Evolutionary conservation across 2,797 vertebrate genomes (phyloP), one percentile per base, ranked within the genome.

Genomic region (Cygnus olor): DNA sequence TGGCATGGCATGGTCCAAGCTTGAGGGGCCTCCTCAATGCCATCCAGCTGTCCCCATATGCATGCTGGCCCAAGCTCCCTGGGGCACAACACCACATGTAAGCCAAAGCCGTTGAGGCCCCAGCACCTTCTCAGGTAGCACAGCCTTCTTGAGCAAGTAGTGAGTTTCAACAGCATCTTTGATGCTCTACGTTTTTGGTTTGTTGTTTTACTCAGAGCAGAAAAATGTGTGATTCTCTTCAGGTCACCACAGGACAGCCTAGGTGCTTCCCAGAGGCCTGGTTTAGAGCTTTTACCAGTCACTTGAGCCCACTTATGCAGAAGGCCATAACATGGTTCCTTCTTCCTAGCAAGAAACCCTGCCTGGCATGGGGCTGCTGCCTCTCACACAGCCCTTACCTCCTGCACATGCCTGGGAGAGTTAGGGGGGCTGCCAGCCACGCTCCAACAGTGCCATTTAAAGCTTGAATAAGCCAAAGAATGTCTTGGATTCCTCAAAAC

Each of bases 381-480:
- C 32, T 7, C 32, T 65, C 63, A 72, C 56, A 34, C 38, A 71
- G 45, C 53, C 5, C 53, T 65, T 20, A 42, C 6, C 25, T 49
- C 30, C 70, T 7, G 49, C 14, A 24, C 24, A 49, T 49, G 49
- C 49, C 49, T 49, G 49, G 49, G 49, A 49, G 49, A 49, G 49
- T 25, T 49, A 24, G 13, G 49, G 49, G 9, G 5, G 24, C 51
- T 85, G 69, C 60, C 14, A 4, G 14, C 42, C 74, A 34, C 0
- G 0, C 7, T 53, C 60, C 51, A 45, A 30, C 27, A 34, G 44
- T 19, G 19, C 20, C 32, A 11, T n/a, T 96, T 95, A 99, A 96
- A 99, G 98, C 95, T 99, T 99, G 96, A 99, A 99, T 76, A 99
- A 96, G 47, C 99, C 99, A 42, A 99, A 99, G 97, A 99, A 99